Evolutionary conservation across 1,140 invertebrate genomes (phyloP).

Genomic region (Drosophila erecta): DNA sequence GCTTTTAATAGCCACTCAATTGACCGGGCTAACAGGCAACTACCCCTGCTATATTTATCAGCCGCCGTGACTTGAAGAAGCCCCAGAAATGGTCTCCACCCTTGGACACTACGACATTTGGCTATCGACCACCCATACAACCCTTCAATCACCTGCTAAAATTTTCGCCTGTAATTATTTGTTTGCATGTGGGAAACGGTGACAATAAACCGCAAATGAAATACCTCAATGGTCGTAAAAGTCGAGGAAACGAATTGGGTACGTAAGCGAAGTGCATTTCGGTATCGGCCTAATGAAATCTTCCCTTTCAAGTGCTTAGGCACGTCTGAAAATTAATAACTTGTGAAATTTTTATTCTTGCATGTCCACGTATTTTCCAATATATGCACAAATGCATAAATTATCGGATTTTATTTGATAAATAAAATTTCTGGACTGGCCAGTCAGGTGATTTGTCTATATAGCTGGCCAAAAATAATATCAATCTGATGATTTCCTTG

Average conservation of each 20-base stretch:
- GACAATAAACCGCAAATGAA: constrained; percentile 46
- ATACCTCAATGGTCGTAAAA: constrained; percentile 62
- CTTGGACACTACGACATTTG: constrained; percentile 18
- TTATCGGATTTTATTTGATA: constrained; percentile 40
- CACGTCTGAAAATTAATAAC: constrained; percentile 15
- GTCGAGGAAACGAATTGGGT: constrained; percentile 3
- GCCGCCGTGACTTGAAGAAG: constrained; percentile 38
- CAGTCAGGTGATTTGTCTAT: constrained; percentile 19
- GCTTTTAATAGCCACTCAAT: constrained; percentile 36
- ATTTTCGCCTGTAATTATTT: constrained; percentile 63
- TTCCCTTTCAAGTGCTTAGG: constrained; percentile 2
- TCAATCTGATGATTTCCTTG: constrained; percentile 23
- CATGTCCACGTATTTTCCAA: constrained; percentile 38
- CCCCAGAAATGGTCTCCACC: constrained; percentile 50
- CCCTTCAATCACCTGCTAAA: constrained; percentile 47
- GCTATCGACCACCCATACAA: constrained; percentile 32
- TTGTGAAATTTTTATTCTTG: constrained; percentile 5
- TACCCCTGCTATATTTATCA: constrained; percentile 23
- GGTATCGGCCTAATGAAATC: constrained; percentile 27
- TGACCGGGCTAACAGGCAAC: constrained; percentile 32
- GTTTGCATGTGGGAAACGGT: constrained; percentile 63
- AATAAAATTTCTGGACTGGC: constrained; percentile 41
- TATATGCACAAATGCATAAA: constrained; percentile 7
- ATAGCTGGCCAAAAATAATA: constrained; percentile 63
- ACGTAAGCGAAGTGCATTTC: constrained; percentile 37